phyloP scores from a whole-genome alignment of 2,797 vertebrate genomes.

The Podargus strigoides region DNA sequence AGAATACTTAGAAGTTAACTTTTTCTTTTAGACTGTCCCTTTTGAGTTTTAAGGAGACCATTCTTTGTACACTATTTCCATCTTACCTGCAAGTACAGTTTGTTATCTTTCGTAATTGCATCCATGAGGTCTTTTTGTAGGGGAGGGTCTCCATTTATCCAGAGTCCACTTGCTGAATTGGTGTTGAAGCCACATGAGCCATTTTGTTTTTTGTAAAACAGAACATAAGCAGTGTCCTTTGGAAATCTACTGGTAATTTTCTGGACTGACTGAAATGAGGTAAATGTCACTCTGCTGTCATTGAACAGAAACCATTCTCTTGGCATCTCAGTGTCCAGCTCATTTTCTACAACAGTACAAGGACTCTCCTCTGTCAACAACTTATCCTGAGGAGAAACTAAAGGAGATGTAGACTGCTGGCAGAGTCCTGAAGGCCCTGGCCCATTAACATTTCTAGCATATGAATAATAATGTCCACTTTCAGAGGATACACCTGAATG shows the following conservation, averaged over 20 bases:
- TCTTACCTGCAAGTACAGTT: slow-evolving; percentile 94
- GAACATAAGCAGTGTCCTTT: slow-evolving; percentile 97
- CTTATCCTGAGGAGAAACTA: slow-evolving; percentile 66
- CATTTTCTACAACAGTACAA: slow-evolving; percentile 70
- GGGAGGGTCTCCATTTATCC: slow-evolving; percentile 87
- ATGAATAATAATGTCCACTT: slow-evolving; percentile 98
- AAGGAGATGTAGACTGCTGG: slow-evolving; percentile 68
- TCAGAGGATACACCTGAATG: slow-evolving; percentile 97
- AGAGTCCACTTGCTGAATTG: slow-evolving; percentile 75
- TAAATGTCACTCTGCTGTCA: slow-evolving; percentile 96
- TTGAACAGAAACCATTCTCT: slow-evolving; percentile 98
- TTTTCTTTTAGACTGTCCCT: neutral
- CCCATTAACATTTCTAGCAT: slow-evolving; percentile 84
- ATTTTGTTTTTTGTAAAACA: slow-evolving; percentile 93
- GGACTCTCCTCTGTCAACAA: slow-evolving; percentile 60
- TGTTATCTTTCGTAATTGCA: slow-evolving; percentile 98
- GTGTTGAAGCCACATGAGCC: slow-evolving; percentile 58
- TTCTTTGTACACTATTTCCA: neutral
- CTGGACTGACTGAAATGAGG: slow-evolving; percentile 96
- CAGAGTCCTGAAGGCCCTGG: slow-evolving; percentile 72
- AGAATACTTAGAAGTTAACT: neutral
- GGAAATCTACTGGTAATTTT: slow-evolving; percentile 97
- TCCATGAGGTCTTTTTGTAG: slow-evolving; percentile 98
- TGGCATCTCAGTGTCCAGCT: slow-evolving; percentile 75
- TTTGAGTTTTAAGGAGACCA: neutral